Base-by-base conservation (phyloP, 2,113 vertebrate genomes). In the Riparia riparia region DNA sequence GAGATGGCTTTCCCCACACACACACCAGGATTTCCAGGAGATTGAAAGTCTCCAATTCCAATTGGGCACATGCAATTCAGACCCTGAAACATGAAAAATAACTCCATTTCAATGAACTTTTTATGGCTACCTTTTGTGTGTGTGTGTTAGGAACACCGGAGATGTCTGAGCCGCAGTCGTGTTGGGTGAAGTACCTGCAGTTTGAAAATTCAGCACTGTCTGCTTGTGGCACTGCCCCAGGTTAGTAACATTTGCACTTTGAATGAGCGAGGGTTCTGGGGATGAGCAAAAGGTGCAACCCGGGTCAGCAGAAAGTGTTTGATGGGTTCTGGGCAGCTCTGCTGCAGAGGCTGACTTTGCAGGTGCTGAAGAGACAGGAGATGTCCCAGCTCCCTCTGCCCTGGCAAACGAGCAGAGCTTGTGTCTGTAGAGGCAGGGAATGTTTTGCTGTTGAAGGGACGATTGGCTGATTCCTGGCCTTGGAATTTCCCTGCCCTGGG, bases 1-100 rank as follows among this genome's bases (percentile, higher is more conserved):
- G 32, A 76, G 41, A 29, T 24, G 47, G 8, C 4, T 73, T 14
- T 31, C 8, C 3, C 4, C 3, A 3, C 2, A 1, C 4, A 1
- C 12, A 2, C 6, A 21, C 3, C 39, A 32, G 8, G 57, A 68
- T 44, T 80, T 66, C 69, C 26, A 90, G n/a, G 32, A 42, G 7
- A 26, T 71, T 68, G 57, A 31, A 86, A 34, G 14, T 26, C 19
- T 78, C 37, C 8, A 16, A 4, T 51, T 95, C 54, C 56, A 84
- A 60, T 18, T 15, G 18, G 14, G 8, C 15, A 25, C 24, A 4
- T 47, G 12, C 17, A 37, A 19, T 32, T 83, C 39, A 44, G 49
- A 71, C 9, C 24, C 18, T 78, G 51, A 68, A 81, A 78, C 6
- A 5, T 8, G 22, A 66, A 86, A 60, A 82, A 49, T 12, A 83